Evolutionary conservation across 2,113 vertebrate species (phyloP), one percentile per base, ranked within the genome.

Genomic region (Condylura cristata): DNA sequence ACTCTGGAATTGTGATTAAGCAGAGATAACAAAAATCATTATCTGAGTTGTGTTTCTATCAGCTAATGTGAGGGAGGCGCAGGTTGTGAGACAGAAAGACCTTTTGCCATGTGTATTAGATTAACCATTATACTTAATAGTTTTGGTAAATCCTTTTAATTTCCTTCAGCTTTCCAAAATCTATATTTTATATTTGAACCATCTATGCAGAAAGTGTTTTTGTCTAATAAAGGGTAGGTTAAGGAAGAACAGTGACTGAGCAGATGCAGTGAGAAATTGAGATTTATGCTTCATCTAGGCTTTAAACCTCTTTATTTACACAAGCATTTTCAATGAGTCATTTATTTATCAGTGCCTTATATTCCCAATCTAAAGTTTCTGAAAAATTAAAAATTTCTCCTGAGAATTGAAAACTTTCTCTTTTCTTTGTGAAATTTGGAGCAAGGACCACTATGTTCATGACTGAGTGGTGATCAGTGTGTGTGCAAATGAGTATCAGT

Each of bases 301-400:
- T 79, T 95, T 74, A 75, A 92, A 80, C 53, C 14, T 82, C 34
- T 76, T 48, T 56, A n/a, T 72, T 60, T 68, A 53, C 39, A 17
- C 5, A 78, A 70, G 7, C 0, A 76, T 39, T 89, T 70, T 74
- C 65, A 81, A 63, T 5, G 65, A 58, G 18, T 28, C 28, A 39
- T 30, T 78, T 74, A 37, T n/a, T 53, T 48, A 86, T 71, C 46
- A 90, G 26, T 24, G 91, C 28, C 58, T 92, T 44, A 48, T 84
- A 74, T 51, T 87, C 26, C 12, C 44, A 66, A 44, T 46, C 32
- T 63, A 93, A 82, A 30, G 84, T 78, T 81, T 82, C 30, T 86
- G 70, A 60, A 85, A 90, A 84, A 37, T 68, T 41, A 60, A 51
- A 63, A 24, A 48, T 86, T 80, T 95, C 39, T 79, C 63, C 51